Conservation (phyloP, 1,140 invertebrate genomes). For the Drosophila biarmipes region DNA sequence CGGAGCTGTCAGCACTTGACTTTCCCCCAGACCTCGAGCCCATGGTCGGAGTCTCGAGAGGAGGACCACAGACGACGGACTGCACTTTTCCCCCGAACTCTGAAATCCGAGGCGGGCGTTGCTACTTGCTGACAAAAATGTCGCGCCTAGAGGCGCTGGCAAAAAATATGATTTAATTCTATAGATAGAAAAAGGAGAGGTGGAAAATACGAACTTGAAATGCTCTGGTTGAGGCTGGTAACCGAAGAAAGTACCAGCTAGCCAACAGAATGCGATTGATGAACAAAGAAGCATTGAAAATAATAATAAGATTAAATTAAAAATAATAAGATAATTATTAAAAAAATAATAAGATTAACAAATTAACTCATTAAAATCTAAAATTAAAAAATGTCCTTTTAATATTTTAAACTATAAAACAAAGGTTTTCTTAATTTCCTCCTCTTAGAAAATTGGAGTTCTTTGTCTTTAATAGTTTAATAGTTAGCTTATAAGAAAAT, state of each 20-base stretch:
- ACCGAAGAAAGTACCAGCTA: background rate
- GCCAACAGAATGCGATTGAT: too few relatives aligned
- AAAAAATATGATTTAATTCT: slow-evolving; percentile 47
- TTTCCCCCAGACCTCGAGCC: slow-evolving; percentile 26
- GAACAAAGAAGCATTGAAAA: too few relatives aligned
- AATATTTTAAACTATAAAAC: too few relatives aligned
- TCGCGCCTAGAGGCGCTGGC: slow-evolving; percentile 54
- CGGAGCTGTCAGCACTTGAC: slow-evolving; percentile 74
- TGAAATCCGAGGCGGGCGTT: slow-evolving; percentile 60
- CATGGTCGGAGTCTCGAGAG: background rate
- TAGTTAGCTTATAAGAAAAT: too few relatives aligned
- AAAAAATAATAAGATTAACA: too few relatives aligned
- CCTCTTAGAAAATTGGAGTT: too few relatives aligned
- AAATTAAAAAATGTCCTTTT: too few relatives aligned
- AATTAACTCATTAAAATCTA: too few relatives aligned
- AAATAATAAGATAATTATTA: too few relatives aligned
- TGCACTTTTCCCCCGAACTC: slow-evolving; percentile 63
- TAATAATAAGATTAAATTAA: too few relatives aligned
- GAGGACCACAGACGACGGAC: slow-evolving; percentile 23
- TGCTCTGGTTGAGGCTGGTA: slow-evolving; percentile 9
- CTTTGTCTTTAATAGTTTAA: too few relatives aligned
- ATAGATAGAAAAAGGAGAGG: background rate
- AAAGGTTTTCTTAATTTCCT: too few relatives aligned
- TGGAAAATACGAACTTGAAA: slow-evolving; percentile 5
- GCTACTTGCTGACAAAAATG: slow-evolving; percentile 67